Conservation (phyloP, 2,888 invertebrate species). For the Fragum sueziense region DNA sequence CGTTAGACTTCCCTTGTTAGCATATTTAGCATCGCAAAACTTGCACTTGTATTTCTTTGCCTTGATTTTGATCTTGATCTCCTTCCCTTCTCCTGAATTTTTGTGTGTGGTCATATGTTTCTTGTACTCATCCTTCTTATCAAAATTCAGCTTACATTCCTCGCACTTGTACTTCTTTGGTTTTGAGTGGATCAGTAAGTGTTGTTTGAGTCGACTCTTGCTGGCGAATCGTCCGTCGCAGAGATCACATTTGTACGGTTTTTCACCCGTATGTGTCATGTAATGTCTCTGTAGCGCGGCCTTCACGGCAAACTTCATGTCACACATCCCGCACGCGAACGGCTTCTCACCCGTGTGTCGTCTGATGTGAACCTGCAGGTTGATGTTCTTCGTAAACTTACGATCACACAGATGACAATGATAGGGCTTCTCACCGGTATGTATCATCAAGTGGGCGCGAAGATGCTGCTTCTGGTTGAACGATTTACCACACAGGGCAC, state of each 20-base stretch:
- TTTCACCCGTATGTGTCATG: constrained; percentile 4
- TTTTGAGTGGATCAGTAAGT: constrained; percentile 3
- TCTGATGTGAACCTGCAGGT: not conserved
- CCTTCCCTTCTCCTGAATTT: not conserved
- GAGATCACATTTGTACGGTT: constrained; percentile 9
- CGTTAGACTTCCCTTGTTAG: not conserved
- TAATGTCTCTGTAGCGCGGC: not conserved
- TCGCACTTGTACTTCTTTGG: constrained; percentile 10
- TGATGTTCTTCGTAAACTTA: not conserved
- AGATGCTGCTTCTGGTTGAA: constrained; percentile 6
- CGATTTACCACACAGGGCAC: not conserved
- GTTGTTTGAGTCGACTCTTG: not conserved
- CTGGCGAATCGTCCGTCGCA: not conserved
- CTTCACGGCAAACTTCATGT: constrained; percentile 5
- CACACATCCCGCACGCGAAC: constrained; percentile 1
- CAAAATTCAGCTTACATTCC: not conserved
- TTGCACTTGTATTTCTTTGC: not conserved
- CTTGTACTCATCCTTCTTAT: not conserved
- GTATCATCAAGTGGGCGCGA: not conserved
- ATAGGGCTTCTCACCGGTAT: not conserved
- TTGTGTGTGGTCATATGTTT: not conserved
- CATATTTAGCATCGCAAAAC: not conserved
- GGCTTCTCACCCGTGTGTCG: constrained; percentile 10
- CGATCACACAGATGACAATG: constrained; percentile 3
- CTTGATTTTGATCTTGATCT: not conserved